phyloP scores from a whole-genome alignment of 2,888 invertebrate genomes.

The Opisthograptis luteolata region DNA sequence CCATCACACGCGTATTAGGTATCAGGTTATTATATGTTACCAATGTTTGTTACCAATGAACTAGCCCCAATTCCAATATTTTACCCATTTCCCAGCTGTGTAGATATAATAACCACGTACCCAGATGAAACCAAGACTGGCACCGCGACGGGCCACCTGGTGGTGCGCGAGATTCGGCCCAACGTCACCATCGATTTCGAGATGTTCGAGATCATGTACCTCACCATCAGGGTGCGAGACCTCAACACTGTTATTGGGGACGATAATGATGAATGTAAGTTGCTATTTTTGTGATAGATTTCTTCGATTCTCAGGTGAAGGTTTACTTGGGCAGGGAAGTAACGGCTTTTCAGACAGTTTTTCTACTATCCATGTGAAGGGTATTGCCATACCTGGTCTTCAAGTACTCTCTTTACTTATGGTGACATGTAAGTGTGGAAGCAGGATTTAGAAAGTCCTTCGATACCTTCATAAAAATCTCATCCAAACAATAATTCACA shows the following conservation, averaged over 20 bases:
- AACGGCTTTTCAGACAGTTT: too few species aligned
- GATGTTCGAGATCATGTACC: conserved; percentile 83
- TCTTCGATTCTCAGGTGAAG: background rate
- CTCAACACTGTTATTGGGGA: conserved; percentile 73
- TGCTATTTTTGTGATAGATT: background rate
- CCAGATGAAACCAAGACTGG: conserved; percentile 52
- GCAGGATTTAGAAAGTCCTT: too few species aligned
- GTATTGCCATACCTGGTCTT: too few species aligned
- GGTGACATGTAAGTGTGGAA: too few species aligned
- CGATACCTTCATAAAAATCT: too few species aligned
- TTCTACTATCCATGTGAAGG: too few species aligned
- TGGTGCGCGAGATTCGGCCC: conserved; percentile 63
- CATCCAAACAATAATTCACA: too few species aligned
- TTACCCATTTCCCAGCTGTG: conserved; percentile 58
- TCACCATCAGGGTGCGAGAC: conserved; percentile 80
- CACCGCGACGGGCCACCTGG: conserved; percentile 61
- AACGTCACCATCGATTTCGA: conserved; percentile 84
- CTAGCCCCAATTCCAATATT: background rate
- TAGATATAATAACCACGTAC: conserved; percentile 69
- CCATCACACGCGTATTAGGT: too few species aligned
- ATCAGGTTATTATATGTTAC: too few species aligned
- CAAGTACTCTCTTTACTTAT: too few species aligned
- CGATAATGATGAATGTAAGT: conserved; percentile 78
- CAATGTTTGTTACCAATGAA: too few species aligned
- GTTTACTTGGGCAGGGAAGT: too few species aligned